Percentiles rank a stretch among this genome's conserved stretches.
phyloP scores from a whole-genome alignment of 2,113 vertebrate species.

The Pachypanchax playfairii region DNA sequence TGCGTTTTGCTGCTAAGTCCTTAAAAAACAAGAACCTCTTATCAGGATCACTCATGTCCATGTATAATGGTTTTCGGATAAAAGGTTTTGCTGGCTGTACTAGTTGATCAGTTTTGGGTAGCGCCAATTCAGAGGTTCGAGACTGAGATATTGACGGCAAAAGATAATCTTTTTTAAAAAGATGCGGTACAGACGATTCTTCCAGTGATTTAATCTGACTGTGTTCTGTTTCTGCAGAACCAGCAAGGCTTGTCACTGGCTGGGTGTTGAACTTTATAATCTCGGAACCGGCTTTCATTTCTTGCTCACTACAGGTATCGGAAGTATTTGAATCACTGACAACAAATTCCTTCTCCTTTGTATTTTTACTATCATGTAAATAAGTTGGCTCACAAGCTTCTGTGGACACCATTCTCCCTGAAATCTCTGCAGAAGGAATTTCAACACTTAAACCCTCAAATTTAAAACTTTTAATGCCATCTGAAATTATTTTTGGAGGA shows the following conservation, averaged over 20 bases:
- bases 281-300: constrained; percentile 65
- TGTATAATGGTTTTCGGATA: background rate
- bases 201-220: constrained; percentile 19
- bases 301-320: constrained; percentile 28
- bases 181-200: constrained; percentile 8
- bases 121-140: constrained; percentile 36
- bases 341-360: constrained; percentile 6
- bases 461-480: background rate
- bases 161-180: constrained; percentile 19
- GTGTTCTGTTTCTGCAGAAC: constrained; percentile 53
- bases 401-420: constrained; percentile 13
- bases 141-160: constrained; percentile 16
- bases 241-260: background rate
- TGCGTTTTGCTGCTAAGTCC: constrained; percentile 69
- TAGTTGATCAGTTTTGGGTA: constrained; percentile 34
- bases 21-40: constrained; percentile 66
- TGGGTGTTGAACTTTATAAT: constrained; percentile 62
- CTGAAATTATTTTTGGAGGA: constrained; percentile 2
- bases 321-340: constrained; percentile 6
- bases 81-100: background rate
- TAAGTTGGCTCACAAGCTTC: constrained; percentile 3
- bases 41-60: constrained; percentile 74
- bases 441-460: background rate
- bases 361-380: constrained; percentile 20
- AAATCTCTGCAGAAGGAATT: constrained; percentile 6